Conservation (phyloP, 1,140 invertebrate genomes). For the Plodia interpunctella region DNA sequence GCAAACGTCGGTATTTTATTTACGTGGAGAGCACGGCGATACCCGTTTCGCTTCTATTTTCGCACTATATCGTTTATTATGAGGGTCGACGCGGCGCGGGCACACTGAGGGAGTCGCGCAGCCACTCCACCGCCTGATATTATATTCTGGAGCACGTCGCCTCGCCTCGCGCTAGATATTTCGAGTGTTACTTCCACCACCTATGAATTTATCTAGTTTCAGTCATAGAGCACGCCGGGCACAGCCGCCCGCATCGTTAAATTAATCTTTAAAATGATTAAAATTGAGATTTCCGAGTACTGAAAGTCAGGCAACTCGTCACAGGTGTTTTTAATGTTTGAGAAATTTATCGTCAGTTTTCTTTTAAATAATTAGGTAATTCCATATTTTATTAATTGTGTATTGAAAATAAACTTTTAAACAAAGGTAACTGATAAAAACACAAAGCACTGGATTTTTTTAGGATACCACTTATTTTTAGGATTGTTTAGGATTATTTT, state of each 20-base stretch:
- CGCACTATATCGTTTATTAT: slow-evolving; percentile 64
- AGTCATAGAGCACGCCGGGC: slow-evolving; percentile 56
- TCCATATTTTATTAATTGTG: not conserved
- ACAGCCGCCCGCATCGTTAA: slow-evolving; percentile 59
- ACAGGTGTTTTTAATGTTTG: slow-evolving; percentile 6
- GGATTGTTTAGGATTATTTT: no score
- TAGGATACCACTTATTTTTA: no score
- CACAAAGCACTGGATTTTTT: not conserved
- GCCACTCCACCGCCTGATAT: slow-evolving; percentile 69
- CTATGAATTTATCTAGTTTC: slow-evolving; percentile 72
- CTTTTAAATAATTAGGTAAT: not conserved
- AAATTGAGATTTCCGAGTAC: not conserved
- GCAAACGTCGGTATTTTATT: slow-evolving; percentile 62
- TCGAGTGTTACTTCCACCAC: slow-evolving; percentile 66
- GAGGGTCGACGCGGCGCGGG: slow-evolving; percentile 38
- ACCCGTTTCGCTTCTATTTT: slow-evolving; percentile 68
- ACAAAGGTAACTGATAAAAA: not conserved
- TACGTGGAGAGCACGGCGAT: slow-evolving; percentile 52
- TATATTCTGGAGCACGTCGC: slow-evolving; percentile 73
- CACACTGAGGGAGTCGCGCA: slow-evolving; percentile 42
- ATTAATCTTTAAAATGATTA: slow-evolving; percentile 19
- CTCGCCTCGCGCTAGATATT: slow-evolving; percentile 66
- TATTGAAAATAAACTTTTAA: not conserved
- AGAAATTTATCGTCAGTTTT: not conserved
- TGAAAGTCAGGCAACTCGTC: not conserved